Evolutionary conservation across 1,140 invertebrate genomes (phyloP).

Genomic region (Drosophila tsacasi): DNA sequence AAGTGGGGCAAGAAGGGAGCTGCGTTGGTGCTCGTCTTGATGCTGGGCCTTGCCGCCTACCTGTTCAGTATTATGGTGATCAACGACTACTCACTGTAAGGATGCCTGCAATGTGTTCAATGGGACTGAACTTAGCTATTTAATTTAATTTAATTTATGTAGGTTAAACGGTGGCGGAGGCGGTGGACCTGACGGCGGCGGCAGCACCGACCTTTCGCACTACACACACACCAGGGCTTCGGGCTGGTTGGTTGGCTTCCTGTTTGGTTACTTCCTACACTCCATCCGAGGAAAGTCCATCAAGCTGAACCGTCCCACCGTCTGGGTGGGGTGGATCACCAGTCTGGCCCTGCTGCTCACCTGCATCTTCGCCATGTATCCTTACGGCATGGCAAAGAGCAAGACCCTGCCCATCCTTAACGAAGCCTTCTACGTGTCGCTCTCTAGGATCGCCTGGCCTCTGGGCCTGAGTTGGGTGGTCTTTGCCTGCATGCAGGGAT

Average conservation of each 20-base stretch:
- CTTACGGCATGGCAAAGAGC: constrained; percentile 66
- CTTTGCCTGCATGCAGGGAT: constrained; percentile 88
- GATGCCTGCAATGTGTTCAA: background rate
- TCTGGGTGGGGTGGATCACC: constrained; percentile 64
- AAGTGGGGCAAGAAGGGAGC: constrained; percentile 86
- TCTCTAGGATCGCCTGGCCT: constrained; percentile 88
- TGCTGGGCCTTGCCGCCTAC: constrained; percentile 39
- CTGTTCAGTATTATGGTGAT: constrained; percentile 62
- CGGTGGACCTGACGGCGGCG: constrained; percentile 1
- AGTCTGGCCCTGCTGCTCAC: constrained; percentile 65
- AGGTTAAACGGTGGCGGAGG: constrained; percentile 14
- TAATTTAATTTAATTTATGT: background rate
- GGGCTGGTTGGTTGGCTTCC: constrained; percentile 70
- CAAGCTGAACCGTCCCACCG: constrained; percentile 26
- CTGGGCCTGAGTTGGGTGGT: constrained; percentile 89
- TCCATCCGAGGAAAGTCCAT: constrained; percentile 45
- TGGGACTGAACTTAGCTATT: background rate
- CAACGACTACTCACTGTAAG: constrained; percentile 51
- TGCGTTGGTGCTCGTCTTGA: constrained; percentile 31
- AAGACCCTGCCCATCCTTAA: constrained; percentile 64
- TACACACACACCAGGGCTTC: constrained; percentile 59
- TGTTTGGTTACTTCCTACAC: constrained; percentile 73
- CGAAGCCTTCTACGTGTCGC: constrained; percentile 88
- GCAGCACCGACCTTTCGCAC: constrained; percentile 28
- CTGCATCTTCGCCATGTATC: constrained; percentile 76